Percentiles rank a stretch among this genome's conserved stretches.
Evolutionary conservation across 2,113 vertebrate species (phyloP).

Genomic region (Clarias batrachus): DNA sequence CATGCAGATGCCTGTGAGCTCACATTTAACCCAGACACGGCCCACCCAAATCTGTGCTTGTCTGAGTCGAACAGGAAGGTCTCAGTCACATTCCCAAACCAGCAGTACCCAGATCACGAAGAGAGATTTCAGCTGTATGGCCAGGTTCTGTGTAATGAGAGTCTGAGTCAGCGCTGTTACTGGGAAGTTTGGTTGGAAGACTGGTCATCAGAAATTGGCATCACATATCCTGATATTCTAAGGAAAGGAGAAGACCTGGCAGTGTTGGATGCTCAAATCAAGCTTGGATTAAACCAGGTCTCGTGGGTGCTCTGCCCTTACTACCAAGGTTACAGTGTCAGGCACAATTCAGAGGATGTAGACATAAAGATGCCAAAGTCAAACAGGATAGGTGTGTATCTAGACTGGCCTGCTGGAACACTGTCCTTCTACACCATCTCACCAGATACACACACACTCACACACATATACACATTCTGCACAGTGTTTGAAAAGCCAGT

Average conservation of each 20-base stretch:
- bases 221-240: background rate
- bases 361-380: background rate
- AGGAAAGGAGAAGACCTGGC: background rate
- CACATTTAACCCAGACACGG: conserved; percentile 48
- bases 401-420: conserved; percentile 41
- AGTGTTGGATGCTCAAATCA: background rate
- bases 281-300: conserved; percentile 25
- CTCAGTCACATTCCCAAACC: background rate
- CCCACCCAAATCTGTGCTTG: background rate
- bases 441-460: conserved; percentile 17
- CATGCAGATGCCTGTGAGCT: conserved; percentile 28
- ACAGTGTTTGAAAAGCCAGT: conserved; percentile 32
- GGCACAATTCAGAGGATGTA: conserved; percentile 1
- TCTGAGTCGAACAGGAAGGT: conserved; percentile 28
- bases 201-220: background rate
- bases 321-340: background rate
- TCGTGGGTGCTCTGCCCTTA: conserved; percentile 29
- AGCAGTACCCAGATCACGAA: conserved; percentile 43
- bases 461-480: conserved; percentile 38
- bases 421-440: conserved; percentile 45
- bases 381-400: conserved; percentile 45
- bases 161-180: conserved; percentile 29
- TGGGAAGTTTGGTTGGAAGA: conserved; percentile 39
- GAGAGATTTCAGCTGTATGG: conserved; percentile 29
- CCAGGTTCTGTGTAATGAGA: conserved; percentile 44